Evolutionary conservation across 2,113 vertebrate species (phyloP), one percentile per base, ranked within the genome.

Genomic region (Sorex araneus): DNA sequence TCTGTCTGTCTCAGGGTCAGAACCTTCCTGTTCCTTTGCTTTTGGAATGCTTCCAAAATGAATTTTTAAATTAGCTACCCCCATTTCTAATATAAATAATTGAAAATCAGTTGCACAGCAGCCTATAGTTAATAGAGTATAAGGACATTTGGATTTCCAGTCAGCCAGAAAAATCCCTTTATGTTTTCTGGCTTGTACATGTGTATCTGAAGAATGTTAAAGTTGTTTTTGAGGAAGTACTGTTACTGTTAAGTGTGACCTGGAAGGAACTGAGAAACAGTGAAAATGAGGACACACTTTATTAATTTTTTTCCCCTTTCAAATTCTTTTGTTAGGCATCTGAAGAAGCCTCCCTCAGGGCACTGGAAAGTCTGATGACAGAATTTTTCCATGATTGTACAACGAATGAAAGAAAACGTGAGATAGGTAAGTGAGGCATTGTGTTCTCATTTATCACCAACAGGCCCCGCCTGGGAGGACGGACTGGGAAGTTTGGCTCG

Each of bases 331-430:
- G 77, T 82, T 92, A 99, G 99, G 98, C 98, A 88, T 99, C 99
- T 66, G 99, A 99, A 95, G 99, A 99, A 97, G 96, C 98, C 96
- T 99, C 99, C 0, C 97, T 99, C 87, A 98, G 98, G 88, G 99
- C 99, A 50, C 87, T 99, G 97, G 99, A 99, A 97, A 99, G 98
- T 97, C 98, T 99, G 2, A 99, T 99, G 99, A 99, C 99, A 0
- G 99, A 99, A 94, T 99, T 99, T 97, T 99, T 99, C 97, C 99
- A 99, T 96, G 99, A 98, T 64, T 99, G 98, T 97, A 99, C 99
- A 0, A 99, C 99, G 0, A 99, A 99, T 34, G 99, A 99, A 96
- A 98, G 99, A 81, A 99, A 99, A 90, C 98, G 99, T 18, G 99
- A 99, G 97, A 99, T 99, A 81, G 99, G 99, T 99, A 97, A 98